Evolutionary conservation across 2,888 invertebrate species (phyloP), one percentile per base, ranked within the genome.

Genomic region (Heliconius ethilla): DNA sequence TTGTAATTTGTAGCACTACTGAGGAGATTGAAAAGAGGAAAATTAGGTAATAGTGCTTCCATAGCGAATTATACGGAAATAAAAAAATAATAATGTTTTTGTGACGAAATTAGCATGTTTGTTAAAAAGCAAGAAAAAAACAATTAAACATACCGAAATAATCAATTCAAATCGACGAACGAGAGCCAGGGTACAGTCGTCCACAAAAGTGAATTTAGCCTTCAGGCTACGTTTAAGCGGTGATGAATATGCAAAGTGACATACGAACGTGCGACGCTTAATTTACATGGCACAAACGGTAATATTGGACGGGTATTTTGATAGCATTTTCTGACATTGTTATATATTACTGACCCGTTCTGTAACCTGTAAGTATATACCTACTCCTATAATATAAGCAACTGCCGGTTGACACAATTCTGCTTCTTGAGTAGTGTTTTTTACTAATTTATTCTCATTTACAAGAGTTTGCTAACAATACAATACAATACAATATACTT

Each of bases 191-290:
- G 76, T 82, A 84, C 82, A 83, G 80, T 84, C 81, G 80, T 81
- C 81, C 80, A 82, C 83, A 83, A 83, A 84, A 84, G 82, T 82
- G 84, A 83, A 83, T 82, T 82, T 83, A 81, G 78, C 83, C 83
- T 83, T 83, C 85, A 82, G 82, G 84, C 80, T 83, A 85, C 80
- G 83, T 85, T 85, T 84, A 85, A 82, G 84, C 83, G 83, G 81
- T 83, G 86, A 88, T 89, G 88, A 88, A 88, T 89, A 89, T 89
- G 88, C 86, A 88, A 88, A 89, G 83, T 86, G 84, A 84, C 83
- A 83, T 70, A 79, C 79, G 79, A 70, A 74, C 79, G 79, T 78
- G 75, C 73, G 59, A 74, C 76, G 75, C 75, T 75, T 66, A 77
- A 77, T 78, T 78, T 79, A 76, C 79, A 78, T 76, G 45, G 76